These are phyloP conservation scores for Eupithecia subfuscata DNA, from an alignment of 2,888 invertebrate species.

Conservation along the genomic window DNA sequence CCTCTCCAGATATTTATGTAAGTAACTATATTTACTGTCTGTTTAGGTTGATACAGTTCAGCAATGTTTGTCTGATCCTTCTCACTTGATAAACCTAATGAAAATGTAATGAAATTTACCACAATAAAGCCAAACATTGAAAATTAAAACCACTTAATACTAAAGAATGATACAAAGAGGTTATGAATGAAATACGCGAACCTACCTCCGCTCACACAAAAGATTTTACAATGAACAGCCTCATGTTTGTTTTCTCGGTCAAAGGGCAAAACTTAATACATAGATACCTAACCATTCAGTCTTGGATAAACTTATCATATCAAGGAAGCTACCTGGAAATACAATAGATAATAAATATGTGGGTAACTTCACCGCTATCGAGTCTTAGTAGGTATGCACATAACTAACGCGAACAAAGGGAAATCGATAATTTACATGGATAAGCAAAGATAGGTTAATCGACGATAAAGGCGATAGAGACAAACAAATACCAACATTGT, in stretches of 20 bases:
- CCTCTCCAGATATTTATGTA: no score
- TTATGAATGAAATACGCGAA: no score
- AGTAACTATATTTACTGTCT: no score
- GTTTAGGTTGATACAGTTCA: neutral
- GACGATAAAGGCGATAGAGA: no score
- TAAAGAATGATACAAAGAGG: no score
- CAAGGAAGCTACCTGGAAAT: no score
- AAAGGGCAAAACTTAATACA: neutral
- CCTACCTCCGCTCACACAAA: neutral
- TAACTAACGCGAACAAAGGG: neutral
- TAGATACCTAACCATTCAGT: neutral
- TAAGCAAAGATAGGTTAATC: neutral
- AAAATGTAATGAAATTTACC: no score
- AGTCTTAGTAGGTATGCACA: neutral
- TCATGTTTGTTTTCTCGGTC: neutral
- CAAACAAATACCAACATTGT: no score
- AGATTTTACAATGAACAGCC: neutral
- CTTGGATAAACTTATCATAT: neutral
- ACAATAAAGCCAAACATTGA: no score
- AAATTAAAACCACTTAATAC: no score
- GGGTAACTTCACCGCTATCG: neutral
- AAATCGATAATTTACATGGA: neutral
- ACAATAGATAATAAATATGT: neutral
- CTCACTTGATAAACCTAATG: neutral
- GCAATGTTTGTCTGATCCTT: neutral